A percentile compares a stretch with the other conserved stretches of the same genome.
phyloP scores from a whole-genome alignment of 2,888 invertebrate genomes.

The Biston stratarius region DNA sequence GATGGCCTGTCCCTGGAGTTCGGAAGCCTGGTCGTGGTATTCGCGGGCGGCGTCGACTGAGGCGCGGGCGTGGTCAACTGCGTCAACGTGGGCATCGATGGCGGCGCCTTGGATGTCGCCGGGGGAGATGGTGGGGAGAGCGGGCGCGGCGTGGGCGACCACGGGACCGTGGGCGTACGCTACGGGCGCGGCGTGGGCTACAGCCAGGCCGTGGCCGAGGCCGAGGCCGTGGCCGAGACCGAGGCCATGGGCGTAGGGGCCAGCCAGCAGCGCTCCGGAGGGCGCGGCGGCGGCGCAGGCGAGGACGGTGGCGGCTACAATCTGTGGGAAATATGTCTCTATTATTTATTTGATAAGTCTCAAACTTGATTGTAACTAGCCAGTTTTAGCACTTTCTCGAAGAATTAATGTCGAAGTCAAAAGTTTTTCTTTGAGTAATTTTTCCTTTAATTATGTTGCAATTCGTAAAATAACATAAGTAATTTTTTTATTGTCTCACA shows the following conservation, averaged over 20 bases:
- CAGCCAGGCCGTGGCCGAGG: conserved; percentile 44
- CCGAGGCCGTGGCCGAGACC: conserved; percentile 39
- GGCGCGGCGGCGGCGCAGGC: conserved; percentile 80
- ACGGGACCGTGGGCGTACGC: conserved; percentile 61
- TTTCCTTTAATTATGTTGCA: no score
- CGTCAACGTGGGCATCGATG: conserved; percentile 80
- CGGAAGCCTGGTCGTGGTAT: conserved; percentile 79
- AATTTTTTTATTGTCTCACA: conserved; percentile 9
- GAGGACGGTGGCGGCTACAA: conserved; percentile 85
- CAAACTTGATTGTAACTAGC: background rate
- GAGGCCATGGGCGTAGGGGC: conserved; percentile 63
- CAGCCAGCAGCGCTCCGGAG: conserved; percentile 72
- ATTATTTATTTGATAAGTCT: background rate
- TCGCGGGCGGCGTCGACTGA: conserved; percentile 77
- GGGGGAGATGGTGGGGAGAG: conserved; percentile 77
- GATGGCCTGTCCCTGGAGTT: conserved; percentile 77
- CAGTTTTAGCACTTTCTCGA: background rate
- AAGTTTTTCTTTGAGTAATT: no score
- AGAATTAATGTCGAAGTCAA: no score
- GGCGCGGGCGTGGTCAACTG: conserved; percentile 79
- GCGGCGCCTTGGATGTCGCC: conserved; percentile 78
- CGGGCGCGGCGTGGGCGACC: conserved; percentile 61
- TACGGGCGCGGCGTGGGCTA: conserved; percentile 57
- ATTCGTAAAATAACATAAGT: no score
- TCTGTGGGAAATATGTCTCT: conserved; percentile 66